A percentile compares a stretch with the other conserved stretches of the same genome.
These are phyloP conservation scores for Aphelenchoides besseyi DNA, from an alignment of 1,140 invertebrate genomes.

Conservation along the genomic window DNA sequence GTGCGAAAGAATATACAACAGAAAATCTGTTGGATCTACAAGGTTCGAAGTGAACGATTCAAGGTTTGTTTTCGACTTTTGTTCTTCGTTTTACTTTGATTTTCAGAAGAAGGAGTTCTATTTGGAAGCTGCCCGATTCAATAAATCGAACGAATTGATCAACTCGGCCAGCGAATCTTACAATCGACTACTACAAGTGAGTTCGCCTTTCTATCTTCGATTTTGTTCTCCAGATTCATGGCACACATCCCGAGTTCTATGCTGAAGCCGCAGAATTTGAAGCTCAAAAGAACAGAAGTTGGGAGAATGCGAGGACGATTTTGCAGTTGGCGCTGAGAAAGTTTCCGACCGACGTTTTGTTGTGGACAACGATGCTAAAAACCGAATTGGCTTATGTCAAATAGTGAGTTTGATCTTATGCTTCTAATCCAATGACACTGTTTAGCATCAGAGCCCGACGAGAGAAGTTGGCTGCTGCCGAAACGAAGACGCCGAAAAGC, in stretches of 20 bases:
- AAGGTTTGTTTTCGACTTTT: constrained; percentile 26
- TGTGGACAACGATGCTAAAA: neutral
- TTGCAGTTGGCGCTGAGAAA: constrained; percentile 43
- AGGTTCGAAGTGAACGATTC: constrained; percentile 42
- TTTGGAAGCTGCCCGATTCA: constrained; percentile 37
- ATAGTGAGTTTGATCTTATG: neutral
- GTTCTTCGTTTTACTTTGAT: neutral
- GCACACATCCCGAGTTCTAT: constrained; percentile 30
- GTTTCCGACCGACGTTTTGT: constrained; percentile 31
- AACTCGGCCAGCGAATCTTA: constrained; percentile 35
- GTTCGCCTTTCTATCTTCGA: neutral
- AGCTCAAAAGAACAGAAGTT: constrained; percentile 40
- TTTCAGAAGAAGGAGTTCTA: constrained; percentile 38
- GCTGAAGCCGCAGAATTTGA: constrained; percentile 45
- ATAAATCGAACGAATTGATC: constrained; percentile 17
- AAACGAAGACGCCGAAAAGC: neutral
- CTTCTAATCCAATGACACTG: neutral
- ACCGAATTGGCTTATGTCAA: neutral
- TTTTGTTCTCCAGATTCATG: constrained; percentile 41
- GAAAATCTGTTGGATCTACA: constrained; percentile 35
- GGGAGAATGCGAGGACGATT: constrained; percentile 43
- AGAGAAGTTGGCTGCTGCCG: neutral
- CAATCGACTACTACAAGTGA: constrained; percentile 45
- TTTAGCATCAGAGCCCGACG: neutral
- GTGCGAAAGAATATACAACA: constrained; percentile 38